Evolutionary conservation across 2,113 vertebrate species (phyloP).

Genomic region (Heteronetta atricapilla): DNA sequence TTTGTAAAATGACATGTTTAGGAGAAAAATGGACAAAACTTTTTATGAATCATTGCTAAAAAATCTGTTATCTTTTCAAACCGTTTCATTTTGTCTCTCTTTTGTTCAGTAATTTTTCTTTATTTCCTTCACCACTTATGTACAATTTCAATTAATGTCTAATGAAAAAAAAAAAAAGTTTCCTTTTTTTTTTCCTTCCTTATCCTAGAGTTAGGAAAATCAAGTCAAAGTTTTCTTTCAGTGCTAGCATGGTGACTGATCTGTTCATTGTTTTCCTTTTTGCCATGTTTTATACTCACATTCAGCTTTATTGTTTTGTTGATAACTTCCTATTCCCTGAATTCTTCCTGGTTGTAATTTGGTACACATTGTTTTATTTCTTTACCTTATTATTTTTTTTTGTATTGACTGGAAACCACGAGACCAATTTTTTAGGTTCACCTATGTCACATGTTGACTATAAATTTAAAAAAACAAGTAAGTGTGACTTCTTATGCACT

Average conservation of each 20-base stretch:
- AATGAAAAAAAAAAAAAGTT: no score
- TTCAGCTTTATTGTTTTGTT: background rate
- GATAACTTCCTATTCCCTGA: background rate
- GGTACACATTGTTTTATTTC: background rate
- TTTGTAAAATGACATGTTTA: background rate
- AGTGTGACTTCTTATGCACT: slow-evolving; percentile 24
- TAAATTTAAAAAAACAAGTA: background rate
- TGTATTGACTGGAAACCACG: background rate
- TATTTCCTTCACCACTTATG: background rate
- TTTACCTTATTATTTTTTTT: background rate
- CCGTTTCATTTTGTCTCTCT: background rate
- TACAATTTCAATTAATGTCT: no score
- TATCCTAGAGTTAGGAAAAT: no score
- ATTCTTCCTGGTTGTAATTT: background rate
- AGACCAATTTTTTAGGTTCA: background rate
- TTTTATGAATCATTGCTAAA: background rate
- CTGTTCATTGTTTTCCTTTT: slow-evolving; percentile 19
- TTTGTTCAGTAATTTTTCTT: background rate
- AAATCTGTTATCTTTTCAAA: background rate
- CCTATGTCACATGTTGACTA: background rate
- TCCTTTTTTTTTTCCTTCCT: no score
- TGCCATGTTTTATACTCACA: background rate
- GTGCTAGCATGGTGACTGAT: background rate
- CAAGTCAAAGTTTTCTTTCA: no score
- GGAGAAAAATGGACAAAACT: background rate